phyloP scores from a whole-genome alignment of 1,140 invertebrate genomes.

The Drosophila parvula region DNA sequence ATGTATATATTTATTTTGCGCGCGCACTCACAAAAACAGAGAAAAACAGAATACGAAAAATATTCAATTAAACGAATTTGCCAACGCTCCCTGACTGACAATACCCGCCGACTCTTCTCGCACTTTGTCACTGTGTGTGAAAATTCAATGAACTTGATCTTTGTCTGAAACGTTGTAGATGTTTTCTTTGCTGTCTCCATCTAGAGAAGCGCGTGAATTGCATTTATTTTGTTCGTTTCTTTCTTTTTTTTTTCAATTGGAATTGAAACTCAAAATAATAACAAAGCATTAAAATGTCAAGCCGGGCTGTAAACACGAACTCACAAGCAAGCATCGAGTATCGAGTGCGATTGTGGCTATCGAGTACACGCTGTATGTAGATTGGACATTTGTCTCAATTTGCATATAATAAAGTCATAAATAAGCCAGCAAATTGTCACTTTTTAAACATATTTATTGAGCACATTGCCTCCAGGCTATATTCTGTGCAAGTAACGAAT shows the following conservation, averaged over 20 bases:
- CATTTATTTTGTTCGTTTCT: slow-evolving; percentile 36
- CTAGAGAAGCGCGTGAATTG: slow-evolving; percentile 52
- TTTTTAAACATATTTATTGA: slow-evolving; percentile 76
- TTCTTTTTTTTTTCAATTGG: slow-evolving; percentile 40
- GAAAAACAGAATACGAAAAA: slow-evolving; percentile 46
- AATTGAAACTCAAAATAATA: slow-evolving; percentile 66
- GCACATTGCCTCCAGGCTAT: slow-evolving; percentile 44
- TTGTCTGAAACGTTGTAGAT: slow-evolving; percentile 29
- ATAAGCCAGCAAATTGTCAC: slow-evolving; percentile 72
- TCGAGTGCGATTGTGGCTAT: slow-evolving; percentile 37
- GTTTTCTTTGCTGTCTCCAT: slow-evolving; percentile 11
- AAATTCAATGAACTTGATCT: slow-evolving; percentile 82
- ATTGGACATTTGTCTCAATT: slow-evolving; percentile 72
- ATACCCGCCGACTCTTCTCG: slow-evolving; percentile 8
- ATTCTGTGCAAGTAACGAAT: slow-evolving; percentile 17
- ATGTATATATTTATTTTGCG: slow-evolving; percentile 45
- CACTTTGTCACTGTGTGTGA: slow-evolving; percentile 52
- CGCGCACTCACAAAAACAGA: slow-evolving; percentile 27
- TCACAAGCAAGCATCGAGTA: slow-evolving; percentile 16
- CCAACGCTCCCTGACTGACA: slow-evolving; percentile 20
- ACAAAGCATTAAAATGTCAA: slow-evolving; percentile 70
- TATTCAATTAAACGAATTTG: slow-evolving; percentile 72
- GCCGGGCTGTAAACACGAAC: slow-evolving; percentile 60
- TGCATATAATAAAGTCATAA: slow-evolving; percentile 80
- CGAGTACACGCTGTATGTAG: slow-evolving; percentile 29